Conservation (phyloP, 2,113 vertebrate genomes). For the Axis porcinus region DNA sequence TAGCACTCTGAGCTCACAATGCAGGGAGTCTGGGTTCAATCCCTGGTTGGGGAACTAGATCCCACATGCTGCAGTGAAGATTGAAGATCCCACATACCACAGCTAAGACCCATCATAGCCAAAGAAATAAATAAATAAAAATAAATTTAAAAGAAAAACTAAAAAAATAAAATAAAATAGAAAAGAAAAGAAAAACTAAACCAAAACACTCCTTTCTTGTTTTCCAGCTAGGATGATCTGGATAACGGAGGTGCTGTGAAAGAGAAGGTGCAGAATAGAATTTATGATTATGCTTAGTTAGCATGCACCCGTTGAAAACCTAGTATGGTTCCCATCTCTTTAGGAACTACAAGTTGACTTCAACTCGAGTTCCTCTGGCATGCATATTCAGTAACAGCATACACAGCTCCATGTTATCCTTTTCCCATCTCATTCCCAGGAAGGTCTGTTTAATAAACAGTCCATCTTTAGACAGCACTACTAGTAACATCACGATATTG, state of each 20-base stretch:
- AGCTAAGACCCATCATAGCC: neutral
- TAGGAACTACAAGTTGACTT: neutral
- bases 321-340: neutral
- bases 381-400: slow-evolving; percentile 24
- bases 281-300: neutral
- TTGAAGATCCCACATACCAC: neutral
- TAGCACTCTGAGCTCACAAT: neutral
- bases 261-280: neutral
- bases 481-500: neutral
- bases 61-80: neutral
- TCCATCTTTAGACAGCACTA: neutral
- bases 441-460: neutral
- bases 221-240: neutral
- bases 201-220: neutral
- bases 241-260: neutral
- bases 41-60: neutral
- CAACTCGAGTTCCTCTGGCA: neutral
- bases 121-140: neutral
- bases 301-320: neutral
- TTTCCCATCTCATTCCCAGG: slow-evolving; percentile 54
- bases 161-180: neutral
- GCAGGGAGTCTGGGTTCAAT: neutral
- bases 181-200: neutral
- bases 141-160: neutral
- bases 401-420: slow-evolving; percentile 34